phyloP scores from a whole-genome alignment of 2,888 invertebrate genomes.

The Ctena decussata region DNA sequence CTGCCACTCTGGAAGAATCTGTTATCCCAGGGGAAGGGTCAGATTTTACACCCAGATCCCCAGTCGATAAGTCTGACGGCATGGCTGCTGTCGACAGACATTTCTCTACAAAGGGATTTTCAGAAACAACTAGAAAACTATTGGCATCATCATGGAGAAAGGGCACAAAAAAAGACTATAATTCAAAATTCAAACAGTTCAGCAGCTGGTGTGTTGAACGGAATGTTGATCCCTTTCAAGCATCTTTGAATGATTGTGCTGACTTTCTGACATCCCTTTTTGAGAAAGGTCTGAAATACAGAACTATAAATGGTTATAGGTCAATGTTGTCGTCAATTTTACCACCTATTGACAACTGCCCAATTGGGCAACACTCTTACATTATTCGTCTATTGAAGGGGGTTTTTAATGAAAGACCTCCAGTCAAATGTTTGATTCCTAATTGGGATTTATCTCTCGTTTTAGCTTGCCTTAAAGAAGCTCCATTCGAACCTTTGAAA shows the following conservation, averaged over 20 bases:
- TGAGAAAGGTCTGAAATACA: constrained; percentile 9
- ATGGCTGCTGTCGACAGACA: constrained; percentile 31
- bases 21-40: neutral
- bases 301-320: constrained; percentile 24
- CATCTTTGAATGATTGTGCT: constrained; percentile 13
- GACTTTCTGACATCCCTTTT: constrained; percentile 15
- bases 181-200: constrained; percentile 17
- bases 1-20: neutral
- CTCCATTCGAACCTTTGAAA: constrained; percentile 16
- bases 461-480: neutral
- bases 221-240: constrained; percentile 23
- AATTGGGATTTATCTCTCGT: constrained; percentile 17
- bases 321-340: constrained; percentile 20
- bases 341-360: neutral
- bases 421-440: neutral
- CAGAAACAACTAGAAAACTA: neutral
- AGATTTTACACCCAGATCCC: constrained; percentile 21
- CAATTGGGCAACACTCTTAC: constrained; percentile 21
- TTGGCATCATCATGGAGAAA: constrained; percentile 9
- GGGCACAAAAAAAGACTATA: constrained; percentile 29
- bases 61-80: constrained; percentile 23
- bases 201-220: constrained; percentile 29
- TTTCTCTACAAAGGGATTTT: constrained; percentile 27
- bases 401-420: constrained; percentile 14
- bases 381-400: constrained; percentile 22